A percentile compares a stretch with the other conserved stretches of the same genome.
phyloP scores from a whole-genome alignment of 2,113 vertebrate species.

The Cyprinodon variegatus region DNA sequence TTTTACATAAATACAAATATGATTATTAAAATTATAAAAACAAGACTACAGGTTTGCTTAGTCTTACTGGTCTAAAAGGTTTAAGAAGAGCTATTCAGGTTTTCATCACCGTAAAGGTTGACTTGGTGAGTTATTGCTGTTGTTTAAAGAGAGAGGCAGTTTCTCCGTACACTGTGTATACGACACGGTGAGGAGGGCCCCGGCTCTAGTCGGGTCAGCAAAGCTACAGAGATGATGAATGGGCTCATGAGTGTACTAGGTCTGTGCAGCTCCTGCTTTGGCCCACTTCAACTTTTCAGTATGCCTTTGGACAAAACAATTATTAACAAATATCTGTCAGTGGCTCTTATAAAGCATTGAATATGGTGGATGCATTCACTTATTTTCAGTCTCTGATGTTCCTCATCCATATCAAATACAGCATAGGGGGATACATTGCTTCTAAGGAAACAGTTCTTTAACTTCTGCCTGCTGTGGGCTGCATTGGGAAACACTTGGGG shows the following conservation, averaged over 20 bases:
- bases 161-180: conserved; percentile 48
- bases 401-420: not conserved
- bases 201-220: conserved; percentile 31
- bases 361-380: not conserved
- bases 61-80: conserved; percentile 9
- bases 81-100: conserved; percentile 9
- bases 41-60: not conserved
- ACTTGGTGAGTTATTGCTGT: conserved; percentile 45
- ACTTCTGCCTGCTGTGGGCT: conserved; percentile 43
- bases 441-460: conserved; percentile 18
- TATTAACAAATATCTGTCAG: conserved; percentile 7
- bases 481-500: conserved; percentile 10
- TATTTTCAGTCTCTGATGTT: not conserved
- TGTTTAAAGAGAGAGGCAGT: conserved; percentile 51
- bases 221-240: conserved; percentile 64
- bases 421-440: not conserved
- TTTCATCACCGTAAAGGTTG: conserved; percentile 4
- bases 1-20: not conserved
- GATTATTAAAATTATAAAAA: too few relatives aligned
- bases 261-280: conserved; percentile 51
- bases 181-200: conserved; percentile 49
- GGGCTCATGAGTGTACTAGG: conserved; percentile 42
- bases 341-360: not conserved
- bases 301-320: conserved; percentile 22
- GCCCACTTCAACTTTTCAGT: conserved; percentile 52